Evolutionary conservation across 2,113 vertebrate genomes (phyloP), one percentile per base, ranked within the genome.

Genomic region (Callorhinus ursinus): DNA sequence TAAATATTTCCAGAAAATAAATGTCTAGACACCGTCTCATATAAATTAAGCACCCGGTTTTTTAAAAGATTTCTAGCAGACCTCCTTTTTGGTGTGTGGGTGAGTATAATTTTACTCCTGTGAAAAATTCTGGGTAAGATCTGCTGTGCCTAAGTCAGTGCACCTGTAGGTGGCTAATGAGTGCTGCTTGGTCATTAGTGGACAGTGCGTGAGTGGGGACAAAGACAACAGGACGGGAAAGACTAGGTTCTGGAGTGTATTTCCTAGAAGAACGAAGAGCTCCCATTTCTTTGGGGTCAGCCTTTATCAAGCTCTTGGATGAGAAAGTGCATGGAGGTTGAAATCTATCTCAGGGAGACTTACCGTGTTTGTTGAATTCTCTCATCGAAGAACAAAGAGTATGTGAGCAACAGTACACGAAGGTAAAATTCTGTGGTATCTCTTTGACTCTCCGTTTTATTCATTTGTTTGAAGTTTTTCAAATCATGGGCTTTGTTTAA

Each of bases 1-100:
- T 98, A 98, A 98, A 98, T 98, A 98, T 98, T 98, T 98, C 98
- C 97, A 97, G 96, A 98, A 98, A 98, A 98, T 98, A 98, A 97
- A 98, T 97, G 97, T 98, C 98, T 98, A 98, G 98, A 98, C 98
- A 94, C 93, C 84, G 4, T 97, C 97, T 98, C 97, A 97, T 97
- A 98, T 97, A 98, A 98, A 97, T 98, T 97, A 97, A 97, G 96
- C 94, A 94, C 98, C 90, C 84, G 39, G 72, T 93, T 97, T 97
- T 97, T 96, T 86, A 90, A 97, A 93, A 95, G 95, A 95, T 90
- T 95, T 96, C 72, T 88, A 97, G 94, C 95, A 98, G 97, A 94
- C 92, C 90, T 97, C 90, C 79, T 88, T 96, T 97, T 85, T 46
- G 63, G 69, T 93, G 79, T 96, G 86, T 63, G 86, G 87, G 90